Evolutionary conservation across 2,113 vertebrate species (phyloP), one percentile per base, ranked within the genome.

Genomic region (Rallus limicola): DNA sequence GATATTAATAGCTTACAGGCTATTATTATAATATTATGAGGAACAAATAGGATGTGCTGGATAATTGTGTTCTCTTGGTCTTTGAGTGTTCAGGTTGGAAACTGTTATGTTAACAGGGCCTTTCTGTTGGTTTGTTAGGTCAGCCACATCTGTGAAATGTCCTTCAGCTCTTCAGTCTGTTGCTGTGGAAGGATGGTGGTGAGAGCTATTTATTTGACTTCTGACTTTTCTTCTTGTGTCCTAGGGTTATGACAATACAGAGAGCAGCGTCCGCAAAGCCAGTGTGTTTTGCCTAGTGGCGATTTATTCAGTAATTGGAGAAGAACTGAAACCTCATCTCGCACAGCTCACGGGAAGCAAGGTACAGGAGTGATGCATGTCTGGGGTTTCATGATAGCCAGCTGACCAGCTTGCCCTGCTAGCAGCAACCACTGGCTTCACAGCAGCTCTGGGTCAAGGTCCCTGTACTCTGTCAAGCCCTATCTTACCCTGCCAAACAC

Each of bases 211-310:
- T 59, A 21, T 92, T 91, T 95, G 79, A 88, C 84, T 96, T 84
- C 76, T 76, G 31, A 89, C n/a, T 21, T 83, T 42, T 6, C 77
- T 65, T 44, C 88, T 95, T 55, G 20, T 92, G 64, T 72, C 42
- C 29, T 83, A 99, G 99, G 99, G 99, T 88, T 99, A 99, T n/a
- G 99, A 99, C 94, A 99, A 99, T 96, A 99, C 99, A 0, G 99
- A 99, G 97, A 99, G 99, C 97, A 99, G 99, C 4, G 99, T 99
- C 94, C 98, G 99, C 68, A 99, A 99, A 98, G 99, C 99, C 95
- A 99, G 99, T 7, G 99, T 99, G 34, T 99, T 99, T 98, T 99
- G 99, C 97, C 97, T 99, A 24, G 99, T 99, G 95, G 99, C 99
- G 52, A 98, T 99, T 97, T 99, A 99, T 97, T 99, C 99, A 28